phyloP scores from a whole-genome alignment of 1,140 invertebrate species.

The Pogonognathellus flavescens region DNA sequence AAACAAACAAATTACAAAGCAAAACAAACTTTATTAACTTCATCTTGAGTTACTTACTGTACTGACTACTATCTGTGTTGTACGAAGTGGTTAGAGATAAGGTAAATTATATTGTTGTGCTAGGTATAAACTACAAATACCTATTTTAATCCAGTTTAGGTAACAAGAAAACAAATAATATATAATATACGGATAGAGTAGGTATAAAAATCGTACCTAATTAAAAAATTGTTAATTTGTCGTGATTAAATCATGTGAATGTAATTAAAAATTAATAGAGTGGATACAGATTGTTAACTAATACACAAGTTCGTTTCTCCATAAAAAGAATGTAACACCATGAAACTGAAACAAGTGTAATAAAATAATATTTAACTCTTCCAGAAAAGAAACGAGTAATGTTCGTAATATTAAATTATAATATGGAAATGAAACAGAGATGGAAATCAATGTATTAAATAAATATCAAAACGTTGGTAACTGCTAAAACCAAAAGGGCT shows the following conservation, averaged over 20 bases:
- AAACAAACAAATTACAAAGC: slow-evolving; percentile 37
- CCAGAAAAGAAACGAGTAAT: neutral
- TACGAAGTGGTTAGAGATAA: slow-evolving; percentile 30
- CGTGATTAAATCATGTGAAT: slow-evolving; percentile 35
- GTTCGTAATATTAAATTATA: slow-evolving; percentile 10
- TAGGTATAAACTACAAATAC: slow-evolving; percentile 40
- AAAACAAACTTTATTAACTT: slow-evolving; percentile 28
- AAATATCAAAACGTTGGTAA: slow-evolving; percentile 26
- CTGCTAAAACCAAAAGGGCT: no score
- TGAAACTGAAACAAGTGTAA: neutral
- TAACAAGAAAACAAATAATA: slow-evolving; percentile 27
- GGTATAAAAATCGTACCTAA: slow-evolving; percentile 22
- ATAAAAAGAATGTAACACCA: slow-evolving; percentile 20
- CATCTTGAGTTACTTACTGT: slow-evolving; percentile 21
- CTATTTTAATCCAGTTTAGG: slow-evolving; percentile 44
- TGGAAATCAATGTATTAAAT: slow-evolving; percentile 41
- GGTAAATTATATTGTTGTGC: slow-evolving; percentile 23
- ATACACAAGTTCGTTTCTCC: slow-evolving; percentile 21
- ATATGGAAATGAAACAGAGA: slow-evolving; percentile 15
- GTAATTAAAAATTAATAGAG: slow-evolving; percentile 3
- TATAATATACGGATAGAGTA: slow-evolving; percentile 12
- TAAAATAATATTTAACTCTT: slow-evolving; percentile 10
- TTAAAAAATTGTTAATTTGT: slow-evolving; percentile 7
- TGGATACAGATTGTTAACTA: slow-evolving; percentile 35
- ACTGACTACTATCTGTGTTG: neutral